Evolutionary conservation across 2,113 vertebrate species (phyloP).

Genomic region (Dipodomys merriami): DNA sequence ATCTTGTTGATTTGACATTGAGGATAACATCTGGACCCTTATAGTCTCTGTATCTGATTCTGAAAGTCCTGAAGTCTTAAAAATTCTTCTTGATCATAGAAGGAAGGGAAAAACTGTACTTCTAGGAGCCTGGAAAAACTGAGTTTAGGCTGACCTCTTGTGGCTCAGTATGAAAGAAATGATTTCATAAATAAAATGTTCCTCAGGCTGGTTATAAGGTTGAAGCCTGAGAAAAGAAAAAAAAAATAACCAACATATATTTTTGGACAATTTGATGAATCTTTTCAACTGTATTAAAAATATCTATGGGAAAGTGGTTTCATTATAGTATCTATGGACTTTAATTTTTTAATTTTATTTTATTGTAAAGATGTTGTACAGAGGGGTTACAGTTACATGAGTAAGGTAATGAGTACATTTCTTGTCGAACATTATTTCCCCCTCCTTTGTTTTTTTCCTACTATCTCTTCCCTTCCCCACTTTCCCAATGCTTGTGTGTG

Average conservation of each 20-base stretch:
- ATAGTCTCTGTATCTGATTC: background rate
- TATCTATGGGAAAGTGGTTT: slow-evolving; percentile 12
- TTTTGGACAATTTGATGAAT: background rate
- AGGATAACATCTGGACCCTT: background rate
- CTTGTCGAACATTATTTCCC: too few species aligned
- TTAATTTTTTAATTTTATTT: background rate
- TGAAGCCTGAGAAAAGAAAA: background rate
- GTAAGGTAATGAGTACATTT: too few species aligned
- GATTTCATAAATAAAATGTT: background rate
- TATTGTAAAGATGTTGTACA: too few species aligned
- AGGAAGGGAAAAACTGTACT: background rate
- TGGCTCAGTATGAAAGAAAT: slow-evolving; percentile 55
- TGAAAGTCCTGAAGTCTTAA: background rate
- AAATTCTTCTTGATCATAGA: background rate
- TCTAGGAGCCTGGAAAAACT: background rate
- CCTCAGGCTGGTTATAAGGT: background rate
- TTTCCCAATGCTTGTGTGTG: too few species aligned
- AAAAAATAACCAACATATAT: background rate
- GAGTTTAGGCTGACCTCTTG: slow-evolving; percentile 80
- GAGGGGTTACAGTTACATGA: too few species aligned
- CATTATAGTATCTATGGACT: background rate
- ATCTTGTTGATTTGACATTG: background rate
- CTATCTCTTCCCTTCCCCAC: too few species aligned
- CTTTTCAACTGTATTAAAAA: background rate
- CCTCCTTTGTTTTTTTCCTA: too few species aligned